Conservation (phyloP, 2,113 vertebrate species). For the Pterophyllum scalare region DNA sequence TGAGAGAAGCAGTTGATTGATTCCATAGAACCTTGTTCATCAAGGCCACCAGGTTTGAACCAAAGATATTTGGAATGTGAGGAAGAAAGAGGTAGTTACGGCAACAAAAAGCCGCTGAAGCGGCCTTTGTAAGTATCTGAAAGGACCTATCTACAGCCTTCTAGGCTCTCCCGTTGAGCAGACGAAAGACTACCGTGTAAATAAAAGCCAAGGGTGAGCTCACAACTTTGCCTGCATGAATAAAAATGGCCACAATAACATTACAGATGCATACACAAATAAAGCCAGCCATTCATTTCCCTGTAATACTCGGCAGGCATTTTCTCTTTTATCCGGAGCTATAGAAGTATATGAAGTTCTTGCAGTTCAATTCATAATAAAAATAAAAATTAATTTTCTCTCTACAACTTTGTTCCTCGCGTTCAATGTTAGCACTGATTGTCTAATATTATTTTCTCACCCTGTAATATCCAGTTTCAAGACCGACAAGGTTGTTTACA, state of each 20-base stretch:
- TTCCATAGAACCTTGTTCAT: conserved; percentile 80
- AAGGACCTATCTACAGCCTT: conserved; percentile 75
- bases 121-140: conserved; percentile 76
- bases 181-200: conserved; percentile 77
- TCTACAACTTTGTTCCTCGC: not conserved
- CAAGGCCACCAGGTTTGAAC: conserved; percentile 82
- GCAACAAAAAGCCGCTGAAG: conserved; percentile 79
- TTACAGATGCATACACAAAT: conserved; percentile 74
- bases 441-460: conserved; percentile 1
- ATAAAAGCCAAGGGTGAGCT: conserved; percentile 80
- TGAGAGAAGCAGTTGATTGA: conserved; percentile 78
- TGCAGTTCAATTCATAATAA: conserved; percentile 42
- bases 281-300: conserved; percentile 65
- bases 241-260: conserved; percentile 76
- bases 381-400: conserved; percentile 32
- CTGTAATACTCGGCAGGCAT: conserved; percentile 50
- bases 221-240: conserved; percentile 75
- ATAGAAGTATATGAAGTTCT: conserved; percentile 55
- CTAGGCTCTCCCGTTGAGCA: conserved; percentile 72
- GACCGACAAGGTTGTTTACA: conserved; percentile 3
- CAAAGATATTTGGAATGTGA: conserved; percentile 82
- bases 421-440: not conserved
- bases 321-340: conserved; percentile 45
- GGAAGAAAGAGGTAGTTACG: conserved; percentile 81
- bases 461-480: conserved; percentile 40